Conservation (phyloP, 2,797 vertebrate species). For the Spinibarbus caldwelli region DNA sequence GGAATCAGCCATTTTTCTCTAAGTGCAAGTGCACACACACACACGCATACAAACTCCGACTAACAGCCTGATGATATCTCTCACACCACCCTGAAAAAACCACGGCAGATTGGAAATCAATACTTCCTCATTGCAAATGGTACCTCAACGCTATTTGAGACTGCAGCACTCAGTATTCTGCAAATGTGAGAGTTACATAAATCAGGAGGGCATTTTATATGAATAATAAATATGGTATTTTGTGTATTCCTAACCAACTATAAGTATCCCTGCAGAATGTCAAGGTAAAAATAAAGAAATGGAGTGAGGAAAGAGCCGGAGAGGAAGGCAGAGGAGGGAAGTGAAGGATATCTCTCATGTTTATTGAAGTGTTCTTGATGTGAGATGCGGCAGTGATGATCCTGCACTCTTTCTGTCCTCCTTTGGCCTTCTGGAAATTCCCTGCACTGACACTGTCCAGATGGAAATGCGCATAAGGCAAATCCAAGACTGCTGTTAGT, state of each 20-base stretch:
- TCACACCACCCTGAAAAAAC: conserved; percentile 39
- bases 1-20: conserved; percentile 62
- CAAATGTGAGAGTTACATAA: conserved; percentile 43
- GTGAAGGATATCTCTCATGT: conserved; percentile 60
- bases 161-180: conserved; percentile 39
- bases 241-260: conserved; percentile 59
- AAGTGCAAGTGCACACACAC: too few relatives aligned
- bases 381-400: conserved; percentile 39
- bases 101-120: conserved; percentile 40
- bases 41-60: conserved; percentile 47
- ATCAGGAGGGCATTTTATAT: conserved; percentile 45
- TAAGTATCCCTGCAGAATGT: conserved; percentile 54
- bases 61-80: conserved; percentile 51
- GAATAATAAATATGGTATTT: conserved; percentile 61
- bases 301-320: conserved; percentile 26
- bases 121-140: conserved; percentile 46
- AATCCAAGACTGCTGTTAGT: conserved; percentile 21
- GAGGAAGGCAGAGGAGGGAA: conserved; percentile 37
- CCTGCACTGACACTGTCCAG: conserved; percentile 42
- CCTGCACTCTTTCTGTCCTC: conserved; percentile 40
- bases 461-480: conserved; percentile 21
- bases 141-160: conserved; percentile 31
- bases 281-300: conserved; percentile 48
- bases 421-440: conserved; percentile 56
- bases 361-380: conserved; percentile 61